phyloP scores from a whole-genome alignment of 1,140 invertebrate genomes.

The Caenorhabditis latens region DNA sequence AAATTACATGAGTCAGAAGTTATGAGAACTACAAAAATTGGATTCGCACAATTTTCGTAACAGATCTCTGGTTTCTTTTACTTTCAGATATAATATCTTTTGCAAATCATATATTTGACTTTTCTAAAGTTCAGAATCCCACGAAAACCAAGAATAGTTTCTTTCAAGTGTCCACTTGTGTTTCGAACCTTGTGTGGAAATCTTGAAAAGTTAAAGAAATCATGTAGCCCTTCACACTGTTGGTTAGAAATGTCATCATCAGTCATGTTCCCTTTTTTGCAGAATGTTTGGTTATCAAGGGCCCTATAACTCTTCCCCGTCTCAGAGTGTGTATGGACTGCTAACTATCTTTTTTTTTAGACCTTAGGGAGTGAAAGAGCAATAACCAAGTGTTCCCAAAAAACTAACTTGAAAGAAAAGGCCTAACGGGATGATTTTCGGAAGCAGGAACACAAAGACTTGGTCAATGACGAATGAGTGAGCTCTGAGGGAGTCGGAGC shows the following conservation, averaged over 20 bases:
- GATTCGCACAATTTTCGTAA: not conserved
- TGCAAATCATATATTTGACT: no score
- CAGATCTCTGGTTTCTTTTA: not conserved
- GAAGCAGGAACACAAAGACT: conserved; percentile 69
- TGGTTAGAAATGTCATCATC: not conserved
- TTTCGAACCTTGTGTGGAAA: not conserved
- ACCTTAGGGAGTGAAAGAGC: not conserved
- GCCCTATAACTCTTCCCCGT: not conserved
- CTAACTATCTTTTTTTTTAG: not conserved
- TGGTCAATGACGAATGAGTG: conserved; percentile 70
- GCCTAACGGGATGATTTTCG: conserved; percentile 70
- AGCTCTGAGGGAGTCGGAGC: conserved; percentile 69
- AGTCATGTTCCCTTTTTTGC: not conserved
- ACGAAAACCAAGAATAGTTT: not conserved
- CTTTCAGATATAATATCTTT: no score
- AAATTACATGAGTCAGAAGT: no score
- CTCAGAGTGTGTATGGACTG: conserved; percentile 31
- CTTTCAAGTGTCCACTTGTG: conserved; percentile 24
- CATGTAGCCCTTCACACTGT: not conserved
- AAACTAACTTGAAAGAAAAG: conserved; percentile 67
- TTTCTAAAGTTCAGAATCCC: not conserved
- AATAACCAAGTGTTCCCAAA: not conserved
- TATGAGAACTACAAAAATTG: no score
- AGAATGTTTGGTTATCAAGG: not conserved
- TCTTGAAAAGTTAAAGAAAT: conserved; percentile 22